phyloP scores from a whole-genome alignment of 2,113 vertebrate genomes.

The Hemibagrus wyckioides region DNA sequence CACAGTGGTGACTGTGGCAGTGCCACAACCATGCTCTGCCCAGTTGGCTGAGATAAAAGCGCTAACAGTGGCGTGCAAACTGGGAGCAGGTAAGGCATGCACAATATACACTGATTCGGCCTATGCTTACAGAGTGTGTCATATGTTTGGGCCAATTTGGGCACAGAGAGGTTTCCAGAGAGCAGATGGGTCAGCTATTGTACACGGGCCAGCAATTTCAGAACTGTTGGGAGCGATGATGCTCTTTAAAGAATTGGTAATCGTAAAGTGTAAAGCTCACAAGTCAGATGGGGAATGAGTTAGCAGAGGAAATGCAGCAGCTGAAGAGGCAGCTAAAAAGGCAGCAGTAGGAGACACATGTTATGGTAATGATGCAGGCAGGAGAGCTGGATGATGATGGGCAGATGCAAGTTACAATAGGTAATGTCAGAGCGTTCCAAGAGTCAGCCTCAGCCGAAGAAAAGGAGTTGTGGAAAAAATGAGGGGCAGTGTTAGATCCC shows the following conservation, averaged over 20 bases:
- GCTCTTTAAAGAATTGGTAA: rapidly evolving
- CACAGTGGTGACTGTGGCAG: too few relatives aligned
- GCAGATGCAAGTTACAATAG: too few relatives aligned
- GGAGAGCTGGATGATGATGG: too few relatives aligned
- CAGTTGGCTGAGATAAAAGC: not conserved
- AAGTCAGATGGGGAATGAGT: too few relatives aligned
- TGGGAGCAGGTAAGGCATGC: not conserved
- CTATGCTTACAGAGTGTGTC: not conserved
- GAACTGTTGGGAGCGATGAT: rapidly evolving
- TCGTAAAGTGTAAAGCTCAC: not conserved
- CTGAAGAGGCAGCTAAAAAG: not conserved
- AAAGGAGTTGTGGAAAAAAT: too few relatives aligned
- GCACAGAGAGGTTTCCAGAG: too few relatives aligned
- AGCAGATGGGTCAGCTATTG: too few relatives aligned
- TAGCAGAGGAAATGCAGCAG: too few relatives aligned
- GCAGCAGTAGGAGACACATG: not conserved
- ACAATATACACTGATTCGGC: not conserved
- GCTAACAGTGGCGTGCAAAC: not conserved
- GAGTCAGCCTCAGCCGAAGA: too few relatives aligned
- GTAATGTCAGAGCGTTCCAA: too few relatives aligned
- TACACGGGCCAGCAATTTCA: too few relatives aligned
- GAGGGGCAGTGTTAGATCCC: too few relatives aligned
- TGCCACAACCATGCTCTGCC: not conserved
- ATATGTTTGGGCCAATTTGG: not conserved
- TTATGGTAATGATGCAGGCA: not conserved